A percentile compares a stretch with the other conserved stretches of the same genome.
These are phyloP conservation scores for Siderastrea radians DNA, from an alignment of 92 coral and sea anemone genomes.

Conservation along the genomic window DNA sequence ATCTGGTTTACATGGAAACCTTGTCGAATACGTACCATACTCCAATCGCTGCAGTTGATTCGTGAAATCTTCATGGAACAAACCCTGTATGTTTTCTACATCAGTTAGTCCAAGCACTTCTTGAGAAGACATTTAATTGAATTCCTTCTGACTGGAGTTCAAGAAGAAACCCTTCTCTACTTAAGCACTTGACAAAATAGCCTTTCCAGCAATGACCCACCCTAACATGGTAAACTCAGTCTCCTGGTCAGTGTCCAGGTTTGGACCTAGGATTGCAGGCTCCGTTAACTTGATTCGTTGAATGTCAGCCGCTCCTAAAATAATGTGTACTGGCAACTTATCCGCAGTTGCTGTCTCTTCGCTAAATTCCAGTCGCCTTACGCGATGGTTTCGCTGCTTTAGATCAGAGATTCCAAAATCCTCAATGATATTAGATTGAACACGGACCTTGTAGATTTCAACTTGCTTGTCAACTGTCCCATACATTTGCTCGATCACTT, in stretches of 20 bases:
- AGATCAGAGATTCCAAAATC: slow-evolving; percentile 54
- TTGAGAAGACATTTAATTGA: slow-evolving; percentile 70
- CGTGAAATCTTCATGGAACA: slow-evolving; percentile 60
- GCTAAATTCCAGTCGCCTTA: slow-evolving; percentile 54
- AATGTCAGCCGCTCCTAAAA: slow-evolving; percentile 69
- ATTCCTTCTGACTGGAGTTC: slow-evolving; percentile 60
- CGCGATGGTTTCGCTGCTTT: slow-evolving; percentile 37
- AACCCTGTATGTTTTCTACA: not conserved
- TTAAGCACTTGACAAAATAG: slow-evolving; percentile 10
- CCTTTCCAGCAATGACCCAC: slow-evolving; percentile 69
- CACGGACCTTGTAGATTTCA: slow-evolving; percentile 45
- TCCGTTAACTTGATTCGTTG: slow-evolving; percentile 67
- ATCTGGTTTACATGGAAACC: too few species aligned
- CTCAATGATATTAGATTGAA: slow-evolving; percentile 39
- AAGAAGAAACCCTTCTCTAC: slow-evolving; percentile 73
- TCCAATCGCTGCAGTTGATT: too few species aligned
- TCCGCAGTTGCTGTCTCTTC: slow-evolving; percentile 55
- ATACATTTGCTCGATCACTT: slow-evolving; percentile 68
- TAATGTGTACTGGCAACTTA: slow-evolving; percentile 56
- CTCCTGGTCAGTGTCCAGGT: slow-evolving; percentile 74
- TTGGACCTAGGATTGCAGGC: slow-evolving; percentile 60
- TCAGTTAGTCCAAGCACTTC: slow-evolving; percentile 79
- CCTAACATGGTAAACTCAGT: slow-evolving; percentile 78
- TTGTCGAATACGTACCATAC: too few species aligned
- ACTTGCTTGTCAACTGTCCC: slow-evolving; percentile 64